Conservation (phyloP, 2,888 invertebrate species). For the Trissolcus brochymenae region DNA sequence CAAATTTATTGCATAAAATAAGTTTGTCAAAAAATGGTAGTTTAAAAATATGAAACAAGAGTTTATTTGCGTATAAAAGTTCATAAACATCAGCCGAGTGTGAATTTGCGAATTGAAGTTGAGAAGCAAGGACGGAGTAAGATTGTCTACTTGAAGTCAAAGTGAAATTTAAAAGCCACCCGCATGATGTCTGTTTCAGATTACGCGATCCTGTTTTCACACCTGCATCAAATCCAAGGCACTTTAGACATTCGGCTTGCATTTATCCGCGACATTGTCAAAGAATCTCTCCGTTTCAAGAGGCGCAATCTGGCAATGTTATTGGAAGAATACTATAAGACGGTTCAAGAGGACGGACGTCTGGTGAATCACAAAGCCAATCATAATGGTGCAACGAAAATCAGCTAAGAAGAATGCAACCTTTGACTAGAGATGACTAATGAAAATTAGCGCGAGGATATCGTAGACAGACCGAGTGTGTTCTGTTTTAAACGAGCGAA, state of each 20-base stretch:
- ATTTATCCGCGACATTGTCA: constrained; percentile 84
- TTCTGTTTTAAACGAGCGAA: constrained; percentile 6
- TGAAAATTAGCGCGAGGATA: neutral
- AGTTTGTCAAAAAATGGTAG: neutral
- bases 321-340: constrained; percentile 81
- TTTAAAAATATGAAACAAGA: neutral
- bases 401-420: constrained; percentile 65
- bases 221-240: constrained; percentile 84
- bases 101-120: too few relatives aligned
- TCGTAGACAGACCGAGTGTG: neutral
- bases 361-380: constrained; percentile 71
- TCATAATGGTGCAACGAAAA: constrained; percentile 74
- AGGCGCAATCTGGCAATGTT: constrained; percentile 83
- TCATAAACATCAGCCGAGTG: neutral
- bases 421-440: neutral
- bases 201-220: constrained; percentile 83
- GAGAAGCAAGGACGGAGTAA: neutral
- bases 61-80: neutral
- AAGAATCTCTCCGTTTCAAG: constrained; percentile 87
- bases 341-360: constrained; percentile 71
- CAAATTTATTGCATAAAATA: neutral
- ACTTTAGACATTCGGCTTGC: constrained; percentile 83
- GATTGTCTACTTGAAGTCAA: neutral
- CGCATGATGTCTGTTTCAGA: constrained; percentile 78
- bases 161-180: constrained; percentile 1